These are phyloP conservation scores for Muscicapa adusta DNA, from an alignment of 2,113 vertebrate species.

Conservation along the genomic window DNA sequence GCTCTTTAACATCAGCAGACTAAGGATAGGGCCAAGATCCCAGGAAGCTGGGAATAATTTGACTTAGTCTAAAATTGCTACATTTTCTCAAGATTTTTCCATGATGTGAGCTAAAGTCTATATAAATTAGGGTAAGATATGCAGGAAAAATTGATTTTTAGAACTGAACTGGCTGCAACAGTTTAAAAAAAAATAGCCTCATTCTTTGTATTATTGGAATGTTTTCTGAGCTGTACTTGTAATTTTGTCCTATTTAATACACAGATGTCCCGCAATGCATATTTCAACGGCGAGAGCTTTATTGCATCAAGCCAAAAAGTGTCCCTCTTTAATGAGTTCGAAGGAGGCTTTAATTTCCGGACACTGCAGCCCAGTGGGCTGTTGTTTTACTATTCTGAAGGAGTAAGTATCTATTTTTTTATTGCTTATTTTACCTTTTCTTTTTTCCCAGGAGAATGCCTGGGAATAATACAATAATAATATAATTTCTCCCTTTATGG, in stretches of 20 bases:
- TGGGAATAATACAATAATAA: not conserved
- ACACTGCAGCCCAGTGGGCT: constrained; percentile 87
- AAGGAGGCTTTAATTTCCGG: constrained; percentile 92
- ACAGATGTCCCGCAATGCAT: constrained; percentile 91
- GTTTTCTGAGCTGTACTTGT: not conserved
- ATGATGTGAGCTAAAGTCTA: not conserved
- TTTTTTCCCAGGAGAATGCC: not conserved
- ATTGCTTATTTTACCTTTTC: not conserved
- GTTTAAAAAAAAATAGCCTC: not conserved
- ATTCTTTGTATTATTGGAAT: not conserved
- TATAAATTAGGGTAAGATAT: not conserved
- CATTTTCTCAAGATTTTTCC: not conserved
- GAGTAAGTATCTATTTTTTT: constrained; percentile 73
- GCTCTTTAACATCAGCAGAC: not conserved
- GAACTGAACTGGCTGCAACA: not conserved
- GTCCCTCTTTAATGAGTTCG: constrained; percentile 84
- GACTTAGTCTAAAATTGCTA: not conserved
- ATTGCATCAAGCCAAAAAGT: constrained; percentile 87
- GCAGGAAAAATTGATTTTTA: not conserved
- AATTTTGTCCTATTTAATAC: not conserved
- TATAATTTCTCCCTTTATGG: not conserved
- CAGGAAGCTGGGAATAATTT: not conserved
- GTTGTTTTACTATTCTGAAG: constrained; percentile 85
- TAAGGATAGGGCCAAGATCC: not conserved
- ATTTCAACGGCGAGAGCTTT: constrained; percentile 91